Conservation (phyloP, 2,797 vertebrate species). For the Odontamblyopus lacepedii region DNA sequence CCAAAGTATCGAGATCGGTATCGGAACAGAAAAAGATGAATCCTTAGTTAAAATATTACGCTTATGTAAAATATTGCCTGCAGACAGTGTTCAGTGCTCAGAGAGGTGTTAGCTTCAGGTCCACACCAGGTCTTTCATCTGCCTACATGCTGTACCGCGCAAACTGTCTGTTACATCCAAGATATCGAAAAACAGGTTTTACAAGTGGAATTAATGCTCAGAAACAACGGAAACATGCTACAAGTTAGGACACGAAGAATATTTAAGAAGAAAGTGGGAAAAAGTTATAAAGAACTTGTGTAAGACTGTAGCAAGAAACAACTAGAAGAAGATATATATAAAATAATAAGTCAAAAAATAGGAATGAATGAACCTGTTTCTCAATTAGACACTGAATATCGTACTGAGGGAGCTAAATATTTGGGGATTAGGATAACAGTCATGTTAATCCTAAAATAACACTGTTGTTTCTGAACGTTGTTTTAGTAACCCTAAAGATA, state of each 20-base stretch:
- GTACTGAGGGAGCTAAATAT: no score
- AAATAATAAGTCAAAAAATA: neutral
- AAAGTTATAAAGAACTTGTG: neutral
- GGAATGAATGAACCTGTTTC: neutral
- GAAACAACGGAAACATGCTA: neutral
- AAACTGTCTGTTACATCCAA: neutral
- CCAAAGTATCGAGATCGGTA: no score
- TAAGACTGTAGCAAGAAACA: neutral
- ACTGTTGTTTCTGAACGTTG: no score
- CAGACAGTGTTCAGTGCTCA: constrained; percentile 22
- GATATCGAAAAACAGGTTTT: neutral
- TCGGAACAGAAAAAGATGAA: no score
- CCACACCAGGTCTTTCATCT: neutral
- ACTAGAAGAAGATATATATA: neutral
- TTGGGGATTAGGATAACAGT: no score
- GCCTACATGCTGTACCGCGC: neutral
- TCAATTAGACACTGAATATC: neutral
- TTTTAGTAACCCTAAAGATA: no score
- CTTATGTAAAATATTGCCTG: constrained; percentile 15
- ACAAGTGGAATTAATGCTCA: neutral
- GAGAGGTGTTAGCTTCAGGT: constrained; percentile 14
- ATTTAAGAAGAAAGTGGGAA: neutral
- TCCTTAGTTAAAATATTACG: neutral
- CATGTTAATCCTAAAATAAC: no score
- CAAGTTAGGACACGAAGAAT: neutral